Percentiles rank a stretch among this genome's conserved stretches.
These are phyloP conservation scores for Lasioglossum leucozonium DNA, from an alignment of 2,888 invertebrate species.

Conservation along the genomic window DNA sequence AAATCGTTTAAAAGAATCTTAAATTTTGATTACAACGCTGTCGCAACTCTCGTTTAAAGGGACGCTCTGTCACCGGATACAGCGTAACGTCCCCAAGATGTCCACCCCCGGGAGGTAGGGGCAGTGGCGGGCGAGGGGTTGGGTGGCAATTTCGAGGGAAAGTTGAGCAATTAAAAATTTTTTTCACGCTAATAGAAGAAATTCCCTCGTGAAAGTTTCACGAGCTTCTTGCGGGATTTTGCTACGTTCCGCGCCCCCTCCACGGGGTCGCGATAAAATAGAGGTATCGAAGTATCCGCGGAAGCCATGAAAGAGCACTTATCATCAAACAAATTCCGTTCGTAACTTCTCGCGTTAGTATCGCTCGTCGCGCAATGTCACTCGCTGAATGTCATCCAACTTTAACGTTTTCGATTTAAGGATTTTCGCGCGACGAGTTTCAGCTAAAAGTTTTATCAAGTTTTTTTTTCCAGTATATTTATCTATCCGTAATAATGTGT, in stretches of 20 bases:
- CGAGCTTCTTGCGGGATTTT: slow-evolving; percentile 2
- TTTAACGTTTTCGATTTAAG: neutral
- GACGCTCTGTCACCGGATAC: neutral
- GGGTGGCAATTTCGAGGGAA: neutral
- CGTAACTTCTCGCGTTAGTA: slow-evolving; percentile 40
- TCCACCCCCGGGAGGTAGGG: neutral
- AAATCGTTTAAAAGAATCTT: slow-evolving; percentile 1
- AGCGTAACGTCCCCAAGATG: neutral
- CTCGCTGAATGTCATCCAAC: neutral
- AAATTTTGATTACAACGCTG: neutral
- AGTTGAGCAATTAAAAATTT: slow-evolving; percentile 38
- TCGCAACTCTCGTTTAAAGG: neutral
- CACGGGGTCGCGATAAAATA: neutral
- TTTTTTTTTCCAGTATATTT: neutral
- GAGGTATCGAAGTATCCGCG: slow-evolving; percentile 27
- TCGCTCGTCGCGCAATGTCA: slow-evolving; percentile 9
- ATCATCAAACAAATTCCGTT: slow-evolving; percentile 28
- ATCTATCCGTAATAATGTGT: neutral
- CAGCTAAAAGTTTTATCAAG: neutral
- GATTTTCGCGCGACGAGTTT: neutral
- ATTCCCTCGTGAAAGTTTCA: slow-evolving; percentile 11
- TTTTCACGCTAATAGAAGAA: slow-evolving; percentile 9
- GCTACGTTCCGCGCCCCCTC: too few species aligned
- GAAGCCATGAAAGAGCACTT: slow-evolving; percentile 35
- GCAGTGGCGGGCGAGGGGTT: too few species aligned